Conservation (phyloP, 2,113 vertebrate species). For the Struthio camelus region DNA sequence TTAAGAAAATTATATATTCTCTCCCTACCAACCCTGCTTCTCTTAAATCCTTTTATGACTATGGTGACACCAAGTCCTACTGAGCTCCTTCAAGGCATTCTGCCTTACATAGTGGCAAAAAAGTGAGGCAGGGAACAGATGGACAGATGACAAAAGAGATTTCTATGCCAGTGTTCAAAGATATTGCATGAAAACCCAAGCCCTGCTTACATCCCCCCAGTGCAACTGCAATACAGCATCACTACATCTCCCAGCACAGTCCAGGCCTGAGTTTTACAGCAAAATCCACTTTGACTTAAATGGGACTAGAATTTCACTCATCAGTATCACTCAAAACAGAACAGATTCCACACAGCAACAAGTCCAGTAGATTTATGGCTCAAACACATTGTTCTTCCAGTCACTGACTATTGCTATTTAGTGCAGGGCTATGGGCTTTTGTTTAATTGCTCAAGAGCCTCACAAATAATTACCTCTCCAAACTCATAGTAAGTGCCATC, state of each 20-base stretch:
- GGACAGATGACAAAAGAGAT: neutral
- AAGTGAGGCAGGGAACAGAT: neutral
- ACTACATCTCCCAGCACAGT: neutral
- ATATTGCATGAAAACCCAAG: neutral
- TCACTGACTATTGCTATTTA: too few species aligned
- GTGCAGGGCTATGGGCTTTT: fast-evolving
- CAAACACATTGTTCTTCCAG: neutral
- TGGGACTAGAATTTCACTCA: too few species aligned
- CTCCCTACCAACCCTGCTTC: neutral
- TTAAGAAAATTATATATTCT: neutral
- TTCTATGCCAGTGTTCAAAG: neutral
- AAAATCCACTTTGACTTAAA: neutral
- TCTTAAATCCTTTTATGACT: neutral
- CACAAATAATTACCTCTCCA: conserved; percentile 83
- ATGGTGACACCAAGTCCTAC: neutral
- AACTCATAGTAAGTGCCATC: conserved; percentile 94
- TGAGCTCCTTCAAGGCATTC: neutral
- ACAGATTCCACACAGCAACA: neutral
- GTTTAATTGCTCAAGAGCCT: neutral
- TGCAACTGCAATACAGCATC: neutral
- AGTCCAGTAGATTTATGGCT: neutral
- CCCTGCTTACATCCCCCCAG: neutral
- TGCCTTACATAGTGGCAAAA: neutral
- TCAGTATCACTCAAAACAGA: neutral
- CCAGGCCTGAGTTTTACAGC: neutral